A percentile compares a stretch with the other conserved stretches of the same genome.
These are phyloP conservation scores for Python bivittatus DNA, from an alignment of 2,113 vertebrate genomes.

Conservation along the genomic window DNA sequence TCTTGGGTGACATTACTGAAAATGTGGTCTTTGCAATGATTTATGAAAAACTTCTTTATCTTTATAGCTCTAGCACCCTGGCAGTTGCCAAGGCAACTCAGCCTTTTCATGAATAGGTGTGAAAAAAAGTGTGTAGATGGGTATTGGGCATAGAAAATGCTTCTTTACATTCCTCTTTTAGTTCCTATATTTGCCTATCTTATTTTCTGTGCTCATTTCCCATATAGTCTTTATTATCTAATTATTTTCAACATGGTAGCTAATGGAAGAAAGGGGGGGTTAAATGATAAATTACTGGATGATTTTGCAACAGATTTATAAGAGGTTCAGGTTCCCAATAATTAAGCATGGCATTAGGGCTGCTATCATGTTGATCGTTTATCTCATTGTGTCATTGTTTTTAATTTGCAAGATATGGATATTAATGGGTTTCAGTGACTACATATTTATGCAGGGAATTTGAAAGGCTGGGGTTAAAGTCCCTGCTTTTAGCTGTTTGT, in stretches of 20 bases:
- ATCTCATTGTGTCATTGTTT: not conserved
- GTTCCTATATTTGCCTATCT: not conserved
- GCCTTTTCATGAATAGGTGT: not conserved
- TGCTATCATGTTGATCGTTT: not conserved
- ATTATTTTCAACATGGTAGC: not conserved
- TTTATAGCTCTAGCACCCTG: not conserved
- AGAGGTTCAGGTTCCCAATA: not conserved
- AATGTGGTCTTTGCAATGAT: not conserved
- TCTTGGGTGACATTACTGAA: not conserved
- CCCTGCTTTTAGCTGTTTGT: not conserved
- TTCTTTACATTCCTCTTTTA: not conserved
- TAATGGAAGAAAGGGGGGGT: not conserved
- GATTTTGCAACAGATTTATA: not conserved
- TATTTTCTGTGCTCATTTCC: not conserved
- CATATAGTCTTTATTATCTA: conserved; percentile 2
- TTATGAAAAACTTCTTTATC: not conserved
- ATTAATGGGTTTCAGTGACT: not conserved
- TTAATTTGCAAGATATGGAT: not conserved
- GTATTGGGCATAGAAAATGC: not conserved
- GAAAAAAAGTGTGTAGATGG: conserved; percentile 17
- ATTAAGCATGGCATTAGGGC: not conserved
- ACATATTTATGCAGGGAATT: not conserved
- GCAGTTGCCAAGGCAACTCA: not conserved
- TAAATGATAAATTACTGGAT: not conserved
- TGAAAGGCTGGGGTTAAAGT: not conserved